Base-by-base conservation (phyloP, 2,113 vertebrate genomes). In the Sciurus niger region DNA sequence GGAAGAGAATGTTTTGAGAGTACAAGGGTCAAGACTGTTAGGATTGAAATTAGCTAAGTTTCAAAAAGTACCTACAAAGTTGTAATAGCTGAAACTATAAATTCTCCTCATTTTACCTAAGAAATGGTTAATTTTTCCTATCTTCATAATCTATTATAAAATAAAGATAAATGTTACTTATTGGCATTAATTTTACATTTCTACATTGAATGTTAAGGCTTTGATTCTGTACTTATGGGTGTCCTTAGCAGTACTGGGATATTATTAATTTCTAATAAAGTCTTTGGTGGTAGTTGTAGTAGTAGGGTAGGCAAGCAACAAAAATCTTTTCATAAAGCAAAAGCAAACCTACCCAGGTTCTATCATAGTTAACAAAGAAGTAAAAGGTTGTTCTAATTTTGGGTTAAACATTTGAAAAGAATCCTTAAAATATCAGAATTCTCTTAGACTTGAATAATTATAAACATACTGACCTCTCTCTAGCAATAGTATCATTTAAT, bases 331-430 rank as follows among this genome's bases (percentile, higher is more conserved):
- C 73, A 55, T 88, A 94, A 80, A 87, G 58, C 65, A 93, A 95
- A n/a, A 92, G 78, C 30, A 60, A 92, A 77, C 10, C 30, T 60
- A 93, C 10, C 24, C 11, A 87, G 87, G 40, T 84, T 89, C 53
- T 89, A 63, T 1, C 86, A 18, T 60, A 90, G 93, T 96, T 96
- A 84, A 84, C n/a, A 84, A 97, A 96, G 13, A 93, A 63, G 30
- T 79, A 40, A 95, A 93, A 84, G 18, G 28, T 4, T 73, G 55
- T 65, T 63, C 77, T 89, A 79, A 84, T 93, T 92, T 85, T 40
- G 28, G 90, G 22, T 83, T 84, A 84, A 87, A 58, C 6, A 87
- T 53, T 86, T 74, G 63, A 72, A 53, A 60, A 12, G 37, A 82
- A 94, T 88, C 72, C 28, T n/a, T 92, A 90, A 95, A 67, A 87